phyloP scores from a whole-genome alignment of 2,797 vertebrate species.

The Etheostoma perlongum region DNA sequence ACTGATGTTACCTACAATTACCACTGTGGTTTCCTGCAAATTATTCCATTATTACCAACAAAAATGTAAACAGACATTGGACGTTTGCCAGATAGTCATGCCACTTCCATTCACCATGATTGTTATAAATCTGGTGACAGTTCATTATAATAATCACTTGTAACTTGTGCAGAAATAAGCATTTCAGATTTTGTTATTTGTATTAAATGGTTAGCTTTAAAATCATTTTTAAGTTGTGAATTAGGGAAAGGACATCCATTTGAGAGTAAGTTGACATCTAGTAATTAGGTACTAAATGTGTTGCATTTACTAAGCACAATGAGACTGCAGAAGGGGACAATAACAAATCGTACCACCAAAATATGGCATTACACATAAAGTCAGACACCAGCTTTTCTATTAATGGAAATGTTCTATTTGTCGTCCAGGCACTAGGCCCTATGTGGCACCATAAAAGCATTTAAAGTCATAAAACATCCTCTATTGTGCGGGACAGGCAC shows the following conservation, averaged over 20 bases:
- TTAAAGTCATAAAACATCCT: conserved; percentile 25
- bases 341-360: conserved; percentile 4
- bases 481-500: not conserved
- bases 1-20: conserved; percentile 51
- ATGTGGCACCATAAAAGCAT: not conserved
- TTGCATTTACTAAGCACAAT: conserved; percentile 3
- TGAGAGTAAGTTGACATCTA: conserved; percentile 5
- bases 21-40: conserved; percentile 30
- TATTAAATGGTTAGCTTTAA: not conserved
- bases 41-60: not conserved
- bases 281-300: not conserved
- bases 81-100: conserved; percentile 3
- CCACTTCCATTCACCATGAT: conserved; percentile 9
- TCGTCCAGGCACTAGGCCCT: not conserved
- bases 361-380: conserved; percentile 5
- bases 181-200: not conserved
- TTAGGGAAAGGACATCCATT: not conserved
- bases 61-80: not conserved
- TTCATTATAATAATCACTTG: not conserved
- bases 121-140: not conserved
- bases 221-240: not conserved
- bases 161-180: not conserved
- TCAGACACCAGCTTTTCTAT: conserved; percentile 17
- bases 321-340: not conserved
- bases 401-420: conserved; percentile 17